Evolutionary conservation across 2,797 vertebrate species (phyloP).

Genomic region (Hemitrygon akajei): DNA sequence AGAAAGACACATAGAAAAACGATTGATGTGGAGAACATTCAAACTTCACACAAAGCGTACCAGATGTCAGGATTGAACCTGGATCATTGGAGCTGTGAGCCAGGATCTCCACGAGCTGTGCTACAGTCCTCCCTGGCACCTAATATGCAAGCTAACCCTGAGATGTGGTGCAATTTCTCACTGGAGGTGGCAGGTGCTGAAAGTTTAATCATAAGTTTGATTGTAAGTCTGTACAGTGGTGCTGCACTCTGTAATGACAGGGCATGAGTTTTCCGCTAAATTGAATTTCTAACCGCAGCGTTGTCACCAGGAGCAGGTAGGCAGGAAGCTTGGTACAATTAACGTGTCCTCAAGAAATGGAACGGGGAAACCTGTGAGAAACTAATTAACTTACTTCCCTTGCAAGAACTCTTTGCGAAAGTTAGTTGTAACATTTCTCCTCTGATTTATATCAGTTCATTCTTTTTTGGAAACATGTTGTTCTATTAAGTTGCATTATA

Average conservation of each 20-base stretch:
- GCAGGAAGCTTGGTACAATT: neutral
- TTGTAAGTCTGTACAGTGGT: neutral
- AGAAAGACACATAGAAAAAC: too few species aligned
- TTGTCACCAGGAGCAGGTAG: neutral
- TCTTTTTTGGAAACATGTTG: neutral
- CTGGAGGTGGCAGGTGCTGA: too few species aligned
- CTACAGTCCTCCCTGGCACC: too few species aligned
- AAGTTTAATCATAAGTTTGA: neutral
- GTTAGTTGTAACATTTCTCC: neutral
- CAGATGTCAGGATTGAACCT: too few species aligned
- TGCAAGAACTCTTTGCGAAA: neutral
- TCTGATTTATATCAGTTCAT: neutral
- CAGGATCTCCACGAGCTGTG: too few species aligned
- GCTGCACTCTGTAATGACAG: neutral
- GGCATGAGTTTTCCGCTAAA: neutral
- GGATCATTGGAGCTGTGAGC: too few species aligned
- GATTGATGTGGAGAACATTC: too few species aligned
- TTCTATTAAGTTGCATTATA: neutral
- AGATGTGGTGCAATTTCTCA: neutral
- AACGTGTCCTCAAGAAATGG: neutral
- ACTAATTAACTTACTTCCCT: neutral
- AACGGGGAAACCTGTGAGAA: neutral
- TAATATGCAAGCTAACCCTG: neutral
- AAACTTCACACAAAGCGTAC: too few species aligned
- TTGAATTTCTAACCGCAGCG: neutral